These are phyloP conservation scores for Drosophila lutescens DNA, from an alignment of 2,888 invertebrate genomes.

Conservation along the genomic window DNA sequence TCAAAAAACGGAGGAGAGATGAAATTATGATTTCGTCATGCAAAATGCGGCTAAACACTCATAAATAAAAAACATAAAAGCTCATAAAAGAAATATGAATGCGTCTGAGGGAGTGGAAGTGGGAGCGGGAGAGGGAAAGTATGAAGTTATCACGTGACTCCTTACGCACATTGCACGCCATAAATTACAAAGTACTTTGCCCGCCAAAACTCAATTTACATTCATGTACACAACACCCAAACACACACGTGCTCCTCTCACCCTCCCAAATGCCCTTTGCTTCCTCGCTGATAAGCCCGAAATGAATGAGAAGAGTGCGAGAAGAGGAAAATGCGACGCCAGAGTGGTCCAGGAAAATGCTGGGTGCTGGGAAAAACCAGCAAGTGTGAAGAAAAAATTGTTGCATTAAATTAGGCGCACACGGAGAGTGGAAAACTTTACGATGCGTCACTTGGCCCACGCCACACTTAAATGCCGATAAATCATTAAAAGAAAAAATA, in stretches of 20 bases:
- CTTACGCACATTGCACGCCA: slow-evolving; percentile 78
- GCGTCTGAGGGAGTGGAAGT: slow-evolving; percentile 7
- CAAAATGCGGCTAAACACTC: slow-evolving; percentile 71
- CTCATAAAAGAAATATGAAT: slow-evolving; percentile 57
- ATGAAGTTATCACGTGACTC: slow-evolving; percentile 77
- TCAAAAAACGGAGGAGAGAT: slow-evolving; percentile 51
- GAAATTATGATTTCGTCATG: slow-evolving; percentile 78
- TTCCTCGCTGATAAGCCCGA: slow-evolving; percentile 57
- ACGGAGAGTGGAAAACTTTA: slow-evolving; percentile 59
- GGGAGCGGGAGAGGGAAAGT: slow-evolving; percentile 27
- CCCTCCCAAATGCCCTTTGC: slow-evolving; percentile 30
- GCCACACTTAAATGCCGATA: slow-evolving; percentile 74
- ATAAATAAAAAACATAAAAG: slow-evolving; percentile 65
- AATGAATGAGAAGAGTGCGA: slow-evolving; percentile 44
- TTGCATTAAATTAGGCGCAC: slow-evolving; percentile 76
- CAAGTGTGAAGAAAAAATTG: slow-evolving; percentile 59
- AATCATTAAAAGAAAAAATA: slow-evolving; percentile 68
- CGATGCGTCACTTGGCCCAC: slow-evolving; percentile 59
- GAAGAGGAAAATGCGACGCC: slow-evolving; percentile 25
- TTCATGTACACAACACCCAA: slow-evolving; percentile 36
- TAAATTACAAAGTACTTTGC: slow-evolving; percentile 79
- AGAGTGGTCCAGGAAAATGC: slow-evolving; percentile 16
- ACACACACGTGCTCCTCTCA: slow-evolving; percentile 4
- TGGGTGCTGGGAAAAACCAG: slow-evolving; percentile 4
- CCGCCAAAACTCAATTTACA: slow-evolving; percentile 57